phyloP scores from a whole-genome alignment of 64 coral and sea anemone genomes.

The Dendrophyllia cribrosa region DNA sequence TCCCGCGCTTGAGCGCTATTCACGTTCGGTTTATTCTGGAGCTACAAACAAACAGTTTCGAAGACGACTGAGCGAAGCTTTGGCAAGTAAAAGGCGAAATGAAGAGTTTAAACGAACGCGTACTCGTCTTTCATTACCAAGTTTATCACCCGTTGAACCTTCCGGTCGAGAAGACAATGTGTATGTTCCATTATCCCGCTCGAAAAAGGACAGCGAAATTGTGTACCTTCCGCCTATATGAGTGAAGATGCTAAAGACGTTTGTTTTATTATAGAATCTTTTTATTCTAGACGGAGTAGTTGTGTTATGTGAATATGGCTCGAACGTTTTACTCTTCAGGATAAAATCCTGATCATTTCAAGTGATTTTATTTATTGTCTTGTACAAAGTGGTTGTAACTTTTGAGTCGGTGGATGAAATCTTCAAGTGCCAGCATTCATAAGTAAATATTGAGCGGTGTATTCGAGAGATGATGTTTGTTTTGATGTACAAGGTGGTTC shows the following conservation, averaged over 20 bases:
- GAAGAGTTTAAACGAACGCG: conserved; percentile 57
- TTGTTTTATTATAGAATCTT: neutral
- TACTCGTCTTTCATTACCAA: conserved; percentile 62
- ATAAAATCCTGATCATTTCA: no score
- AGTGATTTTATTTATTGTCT: no score
- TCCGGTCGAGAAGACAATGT: conserved; percentile 12
- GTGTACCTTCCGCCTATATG: conserved; percentile 67
- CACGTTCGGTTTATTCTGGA: neutral
- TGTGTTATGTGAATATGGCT: no score
- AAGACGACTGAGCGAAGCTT: conserved; percentile 19
- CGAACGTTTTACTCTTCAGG: no score
- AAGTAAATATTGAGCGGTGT: no score
- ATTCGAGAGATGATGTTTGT: no score
- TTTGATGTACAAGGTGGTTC: no score
- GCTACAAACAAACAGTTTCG: conserved; percentile 61
- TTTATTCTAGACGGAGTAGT: neutral
- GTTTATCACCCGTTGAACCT: conserved; percentile 7
- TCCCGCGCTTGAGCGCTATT: neutral
- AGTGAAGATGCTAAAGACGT: neutral
- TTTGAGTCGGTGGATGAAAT: no score
- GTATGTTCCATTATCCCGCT: neutral
- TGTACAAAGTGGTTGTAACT: no score
- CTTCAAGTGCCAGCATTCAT: no score
- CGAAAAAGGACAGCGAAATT: conserved; percentile 59
- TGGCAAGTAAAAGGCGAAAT: conserved; percentile 18